Evolutionary conservation across 1,140 invertebrate genomes (phyloP), one percentile per base, ranked within the genome.

Genomic region (Papilio polytes): DNA sequence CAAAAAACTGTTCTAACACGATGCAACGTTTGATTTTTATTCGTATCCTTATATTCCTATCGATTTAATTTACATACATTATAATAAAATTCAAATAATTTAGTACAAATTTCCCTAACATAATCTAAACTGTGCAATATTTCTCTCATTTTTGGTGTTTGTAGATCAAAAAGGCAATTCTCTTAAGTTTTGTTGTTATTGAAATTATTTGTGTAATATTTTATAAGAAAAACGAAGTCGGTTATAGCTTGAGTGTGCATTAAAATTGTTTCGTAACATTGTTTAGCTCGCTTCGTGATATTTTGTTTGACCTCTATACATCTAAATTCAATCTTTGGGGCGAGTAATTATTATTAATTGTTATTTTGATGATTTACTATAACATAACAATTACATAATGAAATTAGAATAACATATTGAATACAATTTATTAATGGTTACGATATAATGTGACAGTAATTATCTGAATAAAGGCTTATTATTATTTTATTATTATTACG

Each of bases 261-360:
- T 66, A 66, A 63, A 66, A 66, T 66, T 13, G 13, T 66, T 66
- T 31, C 26, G 26, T 3, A 66, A 66, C 31, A 12, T 66, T 66
- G 22, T 66, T 66, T 26, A 66, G 20, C 10, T 26, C 26, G 59
- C 22, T 15, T 66, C 22, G 3, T 66, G 2, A 66, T 66, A 66
- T 66, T 66, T 66, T 31, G 22, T 26, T 66, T 66, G 10, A 66
- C 59, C 59, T 66, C 59, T 26, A 66, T 66, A 26, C 59, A 13
- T 13, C 10, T 22, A 26, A 66, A 66, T 13, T 1, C 22, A 66
- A 22, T 59, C 7, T 59, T 59, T 20, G 9, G 0, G 1, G 8
- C 56, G 8, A 8, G 56, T 66, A 31, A 26, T 31, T 59, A 8
- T 59, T 59, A 20, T 7, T 59, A 26, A 59, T 59, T 20, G n/a